A percentile compares a stretch with the other conserved stretches of the same genome.
phyloP scores from a whole-genome alignment of 1,140 invertebrate species.

The Orius insidiosus region DNA sequence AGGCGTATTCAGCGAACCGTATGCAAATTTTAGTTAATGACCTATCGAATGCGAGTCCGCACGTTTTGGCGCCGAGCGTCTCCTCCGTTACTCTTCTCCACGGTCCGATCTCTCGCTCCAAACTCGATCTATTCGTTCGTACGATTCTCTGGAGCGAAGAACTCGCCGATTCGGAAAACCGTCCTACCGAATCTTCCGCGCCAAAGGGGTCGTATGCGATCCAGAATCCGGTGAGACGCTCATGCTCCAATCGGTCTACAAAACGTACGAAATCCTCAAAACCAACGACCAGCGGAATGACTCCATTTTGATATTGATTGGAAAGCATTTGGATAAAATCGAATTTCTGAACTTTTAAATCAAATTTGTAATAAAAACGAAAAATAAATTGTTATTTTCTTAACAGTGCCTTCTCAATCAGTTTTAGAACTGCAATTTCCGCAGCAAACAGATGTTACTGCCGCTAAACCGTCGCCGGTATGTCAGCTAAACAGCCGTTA shows the following conservation, averaged over 20 bases:
- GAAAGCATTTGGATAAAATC: not conserved
- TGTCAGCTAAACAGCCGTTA: no score
- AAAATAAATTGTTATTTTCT: no score
- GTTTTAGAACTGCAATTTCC: no score
- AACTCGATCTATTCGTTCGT: conserved; percentile 19
- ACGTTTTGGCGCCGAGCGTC: conserved; percentile 17
- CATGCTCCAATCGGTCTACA: conserved; percentile 6
- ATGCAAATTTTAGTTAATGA: not conserved
- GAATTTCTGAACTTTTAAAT: no score
- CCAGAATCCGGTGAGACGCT: not conserved
- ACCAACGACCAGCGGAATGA: not conserved
- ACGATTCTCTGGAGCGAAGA: conserved; percentile 20
- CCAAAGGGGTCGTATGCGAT: conserved; percentile 17
- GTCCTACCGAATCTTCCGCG: conserved; percentile 17
- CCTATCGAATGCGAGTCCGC: not conserved
- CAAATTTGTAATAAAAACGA: no score
- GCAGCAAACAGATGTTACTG: no score
- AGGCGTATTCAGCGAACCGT: conserved; percentile 19
- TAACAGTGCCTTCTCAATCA: no score
- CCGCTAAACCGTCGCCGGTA: no score
- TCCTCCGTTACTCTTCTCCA: conserved; percentile 18
- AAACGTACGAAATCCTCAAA: conserved; percentile 5
- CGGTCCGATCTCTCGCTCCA: conserved; percentile 9
- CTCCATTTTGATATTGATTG: conserved; percentile 1
- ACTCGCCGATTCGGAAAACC: conserved; percentile 10